Evolutionary conservation across 2,797 vertebrate species (phyloP).

Genomic region (Acanthurus lineatus): DNA sequence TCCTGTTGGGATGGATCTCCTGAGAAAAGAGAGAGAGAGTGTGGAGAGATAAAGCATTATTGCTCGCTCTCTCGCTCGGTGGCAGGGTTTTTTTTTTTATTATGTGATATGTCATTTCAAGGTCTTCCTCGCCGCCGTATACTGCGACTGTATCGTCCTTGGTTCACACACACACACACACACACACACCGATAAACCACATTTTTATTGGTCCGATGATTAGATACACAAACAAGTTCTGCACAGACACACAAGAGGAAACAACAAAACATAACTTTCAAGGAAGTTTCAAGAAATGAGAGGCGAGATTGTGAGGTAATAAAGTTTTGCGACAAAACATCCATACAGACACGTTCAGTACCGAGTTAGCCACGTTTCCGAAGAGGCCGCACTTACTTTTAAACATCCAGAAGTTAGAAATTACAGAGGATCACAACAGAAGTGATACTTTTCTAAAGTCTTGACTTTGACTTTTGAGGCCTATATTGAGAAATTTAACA

Average conservation of each 20-base stretch:
- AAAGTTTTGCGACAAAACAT: not conserved
- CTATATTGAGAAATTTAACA: too few species aligned
- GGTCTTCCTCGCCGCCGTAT: constrained; percentile 5
- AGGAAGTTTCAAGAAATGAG: not conserved
- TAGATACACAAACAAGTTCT: constrained; percentile 42
- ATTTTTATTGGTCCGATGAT: constrained; percentile 55
- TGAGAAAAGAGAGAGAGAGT: constrained; percentile 18
- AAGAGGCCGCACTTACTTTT: too few species aligned
- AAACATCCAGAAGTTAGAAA: too few species aligned
- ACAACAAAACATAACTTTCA: constrained; percentile 16
- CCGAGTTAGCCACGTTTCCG: too few species aligned
- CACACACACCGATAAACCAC: constrained; percentile 38
- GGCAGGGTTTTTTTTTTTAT: constrained; percentile 47
- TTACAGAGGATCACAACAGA: too few species aligned
- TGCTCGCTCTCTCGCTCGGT: constrained; percentile 27
- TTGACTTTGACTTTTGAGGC: too few species aligned
- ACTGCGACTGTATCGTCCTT: constrained; percentile 31
- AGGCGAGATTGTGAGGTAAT: constrained; percentile 5
- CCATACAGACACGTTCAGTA: too few species aligned
- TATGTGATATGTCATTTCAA: constrained; percentile 57
- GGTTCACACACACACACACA: not conserved
- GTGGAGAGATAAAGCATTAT: constrained; percentile 47
- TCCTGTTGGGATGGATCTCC: constrained; percentile 41
- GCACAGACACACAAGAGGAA: not conserved
- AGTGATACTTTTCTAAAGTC: too few species aligned